Evolutionary conservation across 2,888 invertebrate genomes (phyloP).

Genomic region (Drosophila mercatorum): DNA sequence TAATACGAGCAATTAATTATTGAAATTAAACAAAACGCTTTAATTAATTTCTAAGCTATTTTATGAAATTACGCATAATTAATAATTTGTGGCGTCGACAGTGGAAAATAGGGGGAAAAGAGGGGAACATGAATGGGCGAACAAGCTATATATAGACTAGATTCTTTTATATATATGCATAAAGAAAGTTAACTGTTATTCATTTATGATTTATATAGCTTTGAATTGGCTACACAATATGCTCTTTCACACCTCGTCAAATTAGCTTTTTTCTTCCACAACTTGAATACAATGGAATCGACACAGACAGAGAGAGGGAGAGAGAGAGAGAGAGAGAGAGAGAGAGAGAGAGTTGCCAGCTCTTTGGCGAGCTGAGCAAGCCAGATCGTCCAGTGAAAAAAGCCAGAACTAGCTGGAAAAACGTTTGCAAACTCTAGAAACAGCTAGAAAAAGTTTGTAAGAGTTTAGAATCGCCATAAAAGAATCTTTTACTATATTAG

Average conservation of each 20-base stretch:
- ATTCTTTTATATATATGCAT: neutral
- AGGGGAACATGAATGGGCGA: no score
- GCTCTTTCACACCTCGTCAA: neutral
- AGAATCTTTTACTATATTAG: no score
- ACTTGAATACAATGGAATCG: conserved; percentile 7
- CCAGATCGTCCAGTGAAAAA: no score
- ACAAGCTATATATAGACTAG: neutral
- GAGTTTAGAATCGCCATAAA: no score
- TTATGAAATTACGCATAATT: conserved; percentile 49
- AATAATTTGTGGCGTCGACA: conserved; percentile 25
- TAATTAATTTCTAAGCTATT: conserved; percentile 47
- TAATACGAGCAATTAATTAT: conserved; percentile 50
- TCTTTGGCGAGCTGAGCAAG: neutral
- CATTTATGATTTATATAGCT: neutral
- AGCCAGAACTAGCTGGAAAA: no score
- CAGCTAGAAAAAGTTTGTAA: no score
- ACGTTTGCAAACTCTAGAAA: no score
- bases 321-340: neutral
- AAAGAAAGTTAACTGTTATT: neutral
- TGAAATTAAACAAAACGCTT: conserved; percentile 61
- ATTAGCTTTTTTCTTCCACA: neutral
- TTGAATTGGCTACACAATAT: neutral
- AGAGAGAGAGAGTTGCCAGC: conserved; percentile 8
- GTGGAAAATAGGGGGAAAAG: no score
- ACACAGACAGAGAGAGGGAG: neutral